phyloP scores from a whole-genome alignment of 1,140 invertebrate species.

The Drosophila watanabei region DNA sequence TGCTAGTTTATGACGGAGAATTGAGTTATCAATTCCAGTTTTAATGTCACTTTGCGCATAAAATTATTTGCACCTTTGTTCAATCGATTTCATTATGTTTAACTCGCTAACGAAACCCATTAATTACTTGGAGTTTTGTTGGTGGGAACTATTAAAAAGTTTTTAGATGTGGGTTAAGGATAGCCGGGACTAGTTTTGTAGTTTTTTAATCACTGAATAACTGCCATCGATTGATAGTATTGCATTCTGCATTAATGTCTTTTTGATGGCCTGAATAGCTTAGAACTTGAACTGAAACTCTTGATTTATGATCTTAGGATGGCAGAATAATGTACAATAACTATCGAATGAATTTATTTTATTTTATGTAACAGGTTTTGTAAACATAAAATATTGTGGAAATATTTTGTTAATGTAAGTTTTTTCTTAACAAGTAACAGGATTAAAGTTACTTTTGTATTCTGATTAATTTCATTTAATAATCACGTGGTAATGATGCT shows the following conservation, averaged over 20 bases:
- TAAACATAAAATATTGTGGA: background rate
- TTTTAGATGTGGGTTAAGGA: conserved; percentile 43
- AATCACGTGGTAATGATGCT: too few relatives aligned
- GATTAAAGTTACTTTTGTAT: too few relatives aligned
- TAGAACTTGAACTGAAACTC: background rate
- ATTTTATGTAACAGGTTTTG: background rate
- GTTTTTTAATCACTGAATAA: background rate
- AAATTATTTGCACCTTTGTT: conserved; percentile 31
- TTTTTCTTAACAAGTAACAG: too few relatives aligned
- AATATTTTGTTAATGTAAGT: too few relatives aligned
- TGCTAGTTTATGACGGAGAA: conserved; percentile 27
- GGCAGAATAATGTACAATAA: too few relatives aligned
- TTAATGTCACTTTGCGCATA: conserved; percentile 20
- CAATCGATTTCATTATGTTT: conserved; percentile 1
- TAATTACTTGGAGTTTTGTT: conserved; percentile 7
- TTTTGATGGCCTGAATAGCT: background rate
- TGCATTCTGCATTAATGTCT: background rate
- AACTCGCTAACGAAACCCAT: conserved; percentile 15
- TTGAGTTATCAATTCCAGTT: conserved; percentile 33
- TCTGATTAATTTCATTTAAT: too few relatives aligned
- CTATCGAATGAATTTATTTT: too few relatives aligned
- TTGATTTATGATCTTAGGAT: conserved; percentile 7
- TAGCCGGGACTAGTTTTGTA: conserved; percentile 6
- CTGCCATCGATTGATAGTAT: background rate
- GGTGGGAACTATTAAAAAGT: background rate